Evolutionary conservation across 2,797 vertebrate genomes (phyloP).

Genomic region (Morus bassanus): DNA sequence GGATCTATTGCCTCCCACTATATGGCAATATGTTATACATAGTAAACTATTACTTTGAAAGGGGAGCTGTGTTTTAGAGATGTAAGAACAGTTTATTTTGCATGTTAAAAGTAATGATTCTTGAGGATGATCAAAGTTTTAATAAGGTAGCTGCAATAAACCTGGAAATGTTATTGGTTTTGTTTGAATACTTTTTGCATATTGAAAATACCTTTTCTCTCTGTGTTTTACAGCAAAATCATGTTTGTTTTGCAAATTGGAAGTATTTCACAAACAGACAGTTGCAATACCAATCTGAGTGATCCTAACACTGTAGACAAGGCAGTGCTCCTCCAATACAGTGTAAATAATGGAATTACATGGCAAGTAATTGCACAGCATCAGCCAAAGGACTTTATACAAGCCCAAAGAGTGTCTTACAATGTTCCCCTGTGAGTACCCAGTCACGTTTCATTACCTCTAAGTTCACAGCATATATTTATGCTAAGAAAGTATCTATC

Average conservation of each 20-base stretch:
- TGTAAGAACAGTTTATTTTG: not conserved
- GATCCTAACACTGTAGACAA: conserved; percentile 90
- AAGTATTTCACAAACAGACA: conserved; percentile 91
- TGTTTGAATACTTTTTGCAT: not conserved
- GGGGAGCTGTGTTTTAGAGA: not conserved
- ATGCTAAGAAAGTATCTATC: not conserved
- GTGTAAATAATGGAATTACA: conserved; percentile 93
- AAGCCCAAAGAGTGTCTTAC: conserved; percentile 97
- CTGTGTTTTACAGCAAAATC: conserved; percentile 88
- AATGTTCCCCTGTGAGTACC: conserved; percentile 94
- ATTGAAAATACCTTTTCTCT: conserved; percentile 15
- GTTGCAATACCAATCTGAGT: conserved; percentile 93
- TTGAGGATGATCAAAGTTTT: not conserved
- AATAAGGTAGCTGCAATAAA: not conserved
- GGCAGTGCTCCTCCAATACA: conserved; percentile 96
- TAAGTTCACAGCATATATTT: not conserved
- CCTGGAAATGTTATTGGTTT: not conserved
- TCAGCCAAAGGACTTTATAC: conserved; percentile 97
- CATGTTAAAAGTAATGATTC: not conserved
- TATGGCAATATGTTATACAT: not conserved
- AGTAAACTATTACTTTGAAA: not conserved
- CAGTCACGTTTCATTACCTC: conserved; percentile 9
- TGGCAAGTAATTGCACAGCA: conserved; percentile 99
- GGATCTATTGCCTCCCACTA: not conserved
- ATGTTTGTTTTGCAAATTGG: conserved; percentile 99